Conservation (phyloP, 2,797 vertebrate genomes). For the Aulostomus chinensis region DNA sequence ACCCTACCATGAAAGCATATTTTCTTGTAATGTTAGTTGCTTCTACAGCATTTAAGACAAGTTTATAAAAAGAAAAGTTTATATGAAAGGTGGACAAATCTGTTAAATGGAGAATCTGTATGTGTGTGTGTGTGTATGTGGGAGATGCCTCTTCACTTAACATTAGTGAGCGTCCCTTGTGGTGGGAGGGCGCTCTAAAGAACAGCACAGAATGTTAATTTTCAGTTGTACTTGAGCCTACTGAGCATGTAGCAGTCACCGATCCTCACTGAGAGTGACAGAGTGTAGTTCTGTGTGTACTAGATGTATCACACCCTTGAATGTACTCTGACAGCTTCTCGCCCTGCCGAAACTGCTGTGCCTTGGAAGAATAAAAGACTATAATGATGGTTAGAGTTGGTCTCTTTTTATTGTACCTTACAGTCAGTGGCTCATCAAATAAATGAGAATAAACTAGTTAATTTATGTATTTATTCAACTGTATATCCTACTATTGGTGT, state of each 20-base stretch:
- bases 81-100: slow-evolving; percentile 21
- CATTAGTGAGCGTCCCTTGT: too few relatives aligned
- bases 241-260: slow-evolving; percentile 64
- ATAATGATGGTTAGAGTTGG: slow-evolving; percentile 26
- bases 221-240: slow-evolving; percentile 40
- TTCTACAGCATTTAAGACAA: too few relatives aligned
- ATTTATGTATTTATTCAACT: too few relatives aligned
- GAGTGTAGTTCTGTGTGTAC: slow-evolving; percentile 56
- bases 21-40: too few relatives aligned
- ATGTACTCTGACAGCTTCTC: slow-evolving; percentile 77
- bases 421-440: too few relatives aligned
- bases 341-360: slow-evolving; percentile 81
- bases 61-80: slow-evolving; percentile 2
- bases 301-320: slow-evolving; percentile 65
- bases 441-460: too few relatives aligned
- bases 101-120: slow-evolving; percentile 37
- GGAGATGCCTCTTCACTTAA: slow-evolving; percentile 34
- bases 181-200: slow-evolving; percentile 18
- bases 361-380: slow-evolving; percentile 81
- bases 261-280: slow-evolving; percentile 55
- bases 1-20: too few relatives aligned
- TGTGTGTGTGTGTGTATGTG: slow-evolving; percentile 3
- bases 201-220: slow-evolving; percentile 42
- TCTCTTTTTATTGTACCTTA: too few relatives aligned
- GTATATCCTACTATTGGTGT: too few relatives aligned